phyloP scores from a whole-genome alignment of 64 coral and sea anemone genomes.

The Pachyseris speciosa region DNA sequence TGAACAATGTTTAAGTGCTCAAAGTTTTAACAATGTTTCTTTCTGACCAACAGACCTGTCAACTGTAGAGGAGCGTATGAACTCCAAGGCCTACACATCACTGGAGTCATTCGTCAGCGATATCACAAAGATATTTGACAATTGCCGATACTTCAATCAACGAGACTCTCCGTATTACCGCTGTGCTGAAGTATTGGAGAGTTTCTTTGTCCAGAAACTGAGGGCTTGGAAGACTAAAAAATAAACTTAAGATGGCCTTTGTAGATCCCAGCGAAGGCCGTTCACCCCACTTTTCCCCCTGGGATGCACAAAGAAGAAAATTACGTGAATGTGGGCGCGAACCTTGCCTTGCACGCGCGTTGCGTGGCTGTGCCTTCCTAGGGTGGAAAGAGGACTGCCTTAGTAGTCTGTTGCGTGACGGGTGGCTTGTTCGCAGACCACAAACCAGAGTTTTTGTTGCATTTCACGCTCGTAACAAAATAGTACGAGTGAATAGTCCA shows the following conservation, averaged over 20 bases:
- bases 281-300: no score
- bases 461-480: no score
- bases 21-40: neutral
- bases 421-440: no score
- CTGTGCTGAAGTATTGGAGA: conserved; percentile 98
- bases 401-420: no score
- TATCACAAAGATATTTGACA: conserved; percentile 93
- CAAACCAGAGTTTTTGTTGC: no score
- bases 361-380: no score
- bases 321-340: no score
- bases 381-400: no score
- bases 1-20: no score
- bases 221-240: conserved; percentile 75
- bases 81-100: conserved; percentile 72
- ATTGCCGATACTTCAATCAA: conserved; percentile 93
- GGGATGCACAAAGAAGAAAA: no score
- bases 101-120: conserved; percentile 83
- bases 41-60: conserved; percentile 77
- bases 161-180: conserved; percentile 96
- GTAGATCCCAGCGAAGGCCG: neutral
- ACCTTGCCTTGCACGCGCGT: no score
- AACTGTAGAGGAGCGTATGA: conserved; percentile 76
- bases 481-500: no score
- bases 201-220: conserved; percentile 97
- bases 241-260: neutral